Evolutionary conservation across 2,888 invertebrate species (phyloP), one percentile per base, ranked within the genome.

Genomic region (Hermaeophaga mercurialis): DNA sequence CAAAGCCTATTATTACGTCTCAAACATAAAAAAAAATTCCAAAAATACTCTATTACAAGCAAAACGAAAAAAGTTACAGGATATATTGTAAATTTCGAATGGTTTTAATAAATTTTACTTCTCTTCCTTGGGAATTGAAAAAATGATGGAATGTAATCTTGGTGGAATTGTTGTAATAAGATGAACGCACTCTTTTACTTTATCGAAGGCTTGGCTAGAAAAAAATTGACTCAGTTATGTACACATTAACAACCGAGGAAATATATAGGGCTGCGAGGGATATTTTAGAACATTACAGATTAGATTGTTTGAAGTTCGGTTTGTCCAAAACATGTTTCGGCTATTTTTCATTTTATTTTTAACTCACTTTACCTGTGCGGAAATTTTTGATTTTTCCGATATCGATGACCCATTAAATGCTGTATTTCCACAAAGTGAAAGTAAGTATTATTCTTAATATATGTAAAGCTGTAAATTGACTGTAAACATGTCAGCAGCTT

Each of bases 301-400:
- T 43, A 31, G 45, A n/a, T n/a, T n/a, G n/a, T n/a, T n/a, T n/a
- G n/a, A n/a, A n/a, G n/a, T n/a, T n/a, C n/a, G n/a, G 31, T 33
- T 28, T 12, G 12, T n/a, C 11, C 12, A 39, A 6, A 49, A 43
- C 6, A 58, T 58, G 54, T 47, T 38, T 8, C 43, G 50, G 5
- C 39, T 46, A 26, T 28, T 59, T 28, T 52, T 41, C 12, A 14
- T 54, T 15, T 15, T 49, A 1, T 2, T 41, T 18, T 38, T 54
- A 3, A 22, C 45, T n/a, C 9, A 12, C n/a, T 17, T 24, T 18
- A 44, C 33, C 12, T 22, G 28, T 5, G 60, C 44, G 3, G 71
- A 66, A 3, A 70, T 71, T 52, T 73, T 73, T 34, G 73, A 73
- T 54, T 58, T 72, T 39, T 66, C 66, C 1, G 73, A 73, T 56